Evolutionary conservation across 1,140 invertebrate species (phyloP).

Genomic region (Cyphomyrmex costatus): DNA sequence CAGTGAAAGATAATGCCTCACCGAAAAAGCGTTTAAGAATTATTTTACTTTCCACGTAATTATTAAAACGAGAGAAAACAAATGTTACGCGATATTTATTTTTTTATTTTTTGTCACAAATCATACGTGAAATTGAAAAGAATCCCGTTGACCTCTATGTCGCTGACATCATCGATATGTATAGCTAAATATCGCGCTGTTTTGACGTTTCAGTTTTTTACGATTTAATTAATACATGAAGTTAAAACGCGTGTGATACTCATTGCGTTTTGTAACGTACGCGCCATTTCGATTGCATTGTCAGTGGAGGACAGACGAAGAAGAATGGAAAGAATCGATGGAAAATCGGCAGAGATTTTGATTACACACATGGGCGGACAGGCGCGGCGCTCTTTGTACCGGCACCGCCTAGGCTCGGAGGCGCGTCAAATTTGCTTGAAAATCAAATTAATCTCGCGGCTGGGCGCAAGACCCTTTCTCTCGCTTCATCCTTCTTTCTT

Average conservation of each 20-base stretch:
- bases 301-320: constrained; percentile 49
- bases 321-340: constrained; percentile 53
- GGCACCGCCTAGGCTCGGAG: constrained; percentile 74
- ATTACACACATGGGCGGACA: constrained; percentile 69
- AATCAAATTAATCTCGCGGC: constrained; percentile 84
- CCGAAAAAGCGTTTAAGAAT: too few species aligned
- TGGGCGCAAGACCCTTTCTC: constrained; percentile 70
- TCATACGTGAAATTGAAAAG: not conserved
- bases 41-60: not conserved
- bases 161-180: constrained; percentile 33
- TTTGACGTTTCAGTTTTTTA: constrained; percentile 23
- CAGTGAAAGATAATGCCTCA: too few species aligned
- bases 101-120: not conserved
- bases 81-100: not conserved
- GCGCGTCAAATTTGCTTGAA: constrained; percentile 84
- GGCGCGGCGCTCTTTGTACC: constrained; percentile 77
- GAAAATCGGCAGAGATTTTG: constrained; percentile 65
- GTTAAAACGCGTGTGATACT: constrained; percentile 47
- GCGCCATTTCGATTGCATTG: constrained; percentile 24
- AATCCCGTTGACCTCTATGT: not conserved
- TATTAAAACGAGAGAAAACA: not conserved
- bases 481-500: constrained; percentile 1
- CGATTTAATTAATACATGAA: constrained; percentile 37
- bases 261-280: constrained; percentile 44
- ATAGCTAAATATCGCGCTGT: not conserved